Evolutionary conservation across 53 echinoderm and acorn worm species (phyloP), one percentile per base, ranked within the genome.

Genomic region (Arbacia lixula): DNA sequence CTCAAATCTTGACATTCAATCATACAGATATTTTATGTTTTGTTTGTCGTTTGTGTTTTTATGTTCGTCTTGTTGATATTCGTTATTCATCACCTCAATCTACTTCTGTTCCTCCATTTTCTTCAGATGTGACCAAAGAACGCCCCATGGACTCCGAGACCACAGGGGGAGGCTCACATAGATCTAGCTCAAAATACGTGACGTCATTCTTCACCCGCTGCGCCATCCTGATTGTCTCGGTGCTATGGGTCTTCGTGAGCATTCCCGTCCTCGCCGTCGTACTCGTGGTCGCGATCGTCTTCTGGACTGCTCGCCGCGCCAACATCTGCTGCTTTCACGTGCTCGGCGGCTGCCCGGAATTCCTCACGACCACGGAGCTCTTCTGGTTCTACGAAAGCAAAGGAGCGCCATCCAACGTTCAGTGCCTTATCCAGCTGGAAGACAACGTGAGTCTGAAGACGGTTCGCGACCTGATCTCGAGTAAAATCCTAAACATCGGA

Each of bases 381-480:
- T 78, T n/a, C 60, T 78, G 78, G 78, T 40, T 78, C 26, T 40
- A 20, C 35, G 55, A 14, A 4, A 78, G 78, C 26, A 40, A 58
- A 56, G 40, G 19, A 4, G 36, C 78, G 17, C 28, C 78, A 14
- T 78, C 78, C 5, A 27, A 34, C 4, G 5, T 78, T 34, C 78
- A 78, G 78, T 78, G 78, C 78, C 78, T 56, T 58, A 78, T 78
- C 5, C 21, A 43, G 9, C 78, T 78, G 21, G 78, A 78, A 31
- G 21, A 58, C 16, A 22, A 37, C 55, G 57, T 26, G 36, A 78
- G 57, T 5, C 57, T 58, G 8, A 78, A 60, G 6, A 35, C 78
- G 21, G 28, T 78, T 6, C 78, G 78, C 40, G 58, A 60, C 22
- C 31, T 78, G 6, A 58, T 78, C 20, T 24, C 39, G 20, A 39